These are phyloP conservation scores for Anseranas semipalmata DNA, from an alignment of 2,113 vertebrate species.

Conservation along the genomic window DNA sequence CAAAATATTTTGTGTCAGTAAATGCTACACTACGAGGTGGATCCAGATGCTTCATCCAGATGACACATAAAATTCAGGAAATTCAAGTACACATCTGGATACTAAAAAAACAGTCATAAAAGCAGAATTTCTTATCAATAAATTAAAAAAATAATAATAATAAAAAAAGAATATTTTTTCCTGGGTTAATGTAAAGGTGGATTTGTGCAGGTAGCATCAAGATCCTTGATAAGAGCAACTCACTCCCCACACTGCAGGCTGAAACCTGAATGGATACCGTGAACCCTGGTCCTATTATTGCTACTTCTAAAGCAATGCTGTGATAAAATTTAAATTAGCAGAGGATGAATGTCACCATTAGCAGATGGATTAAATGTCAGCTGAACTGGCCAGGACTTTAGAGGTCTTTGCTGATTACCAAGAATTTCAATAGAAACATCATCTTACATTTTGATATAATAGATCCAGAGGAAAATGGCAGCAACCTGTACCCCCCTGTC, in stretches of 20 bases:
- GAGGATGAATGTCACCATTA: too few species aligned
- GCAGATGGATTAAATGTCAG: too few species aligned
- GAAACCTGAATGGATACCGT: background rate
- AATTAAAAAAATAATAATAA: background rate
- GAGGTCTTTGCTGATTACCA: background rate
- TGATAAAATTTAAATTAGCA: background rate
- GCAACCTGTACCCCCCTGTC: too few species aligned
- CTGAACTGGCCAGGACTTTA: background rate
- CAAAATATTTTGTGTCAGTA: background rate
- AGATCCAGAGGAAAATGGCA: background rate
- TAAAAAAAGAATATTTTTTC: too few species aligned
- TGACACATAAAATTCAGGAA: conserved; percentile 5
- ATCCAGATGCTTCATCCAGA: conserved; percentile 30
- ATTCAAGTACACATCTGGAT: background rate
- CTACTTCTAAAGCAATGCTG: too few species aligned
- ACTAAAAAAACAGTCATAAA: background rate
- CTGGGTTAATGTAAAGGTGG: background rate
- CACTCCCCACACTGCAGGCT: background rate
- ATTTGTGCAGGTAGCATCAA: background rate
- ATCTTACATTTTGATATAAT: background rate
- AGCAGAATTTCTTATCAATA: background rate
- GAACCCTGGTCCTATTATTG: background rate
- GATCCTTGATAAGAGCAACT: background rate
- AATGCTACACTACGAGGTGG: background rate
- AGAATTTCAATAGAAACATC: background rate